Evolutionary conservation across 2,797 vertebrate genomes (phyloP).

Genomic region (Mormyrus proboscirostris): DNA sequence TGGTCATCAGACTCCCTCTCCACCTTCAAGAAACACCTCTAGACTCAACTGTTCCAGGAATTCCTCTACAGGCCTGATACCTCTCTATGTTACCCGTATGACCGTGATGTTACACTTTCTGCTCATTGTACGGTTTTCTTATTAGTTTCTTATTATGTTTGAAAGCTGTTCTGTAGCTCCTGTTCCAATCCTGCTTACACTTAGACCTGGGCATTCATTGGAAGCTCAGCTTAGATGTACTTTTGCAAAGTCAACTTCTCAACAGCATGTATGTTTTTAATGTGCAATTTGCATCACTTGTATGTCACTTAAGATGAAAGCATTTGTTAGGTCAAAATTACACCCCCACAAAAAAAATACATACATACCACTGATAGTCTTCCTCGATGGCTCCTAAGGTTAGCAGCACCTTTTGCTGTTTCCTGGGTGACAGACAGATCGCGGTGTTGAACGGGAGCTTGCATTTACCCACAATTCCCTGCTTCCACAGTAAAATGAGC

Average conservation of each 20-base stretch:
- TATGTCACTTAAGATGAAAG: not conserved
- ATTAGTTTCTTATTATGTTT: not conserved
- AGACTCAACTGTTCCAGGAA: not conserved
- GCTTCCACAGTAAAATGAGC: not conserved
- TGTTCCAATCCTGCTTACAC: not conserved
- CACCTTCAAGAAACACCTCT: not conserved
- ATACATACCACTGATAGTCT: not conserved
- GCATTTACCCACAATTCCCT: constrained; percentile 23
- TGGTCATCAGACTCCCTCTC: not conserved
- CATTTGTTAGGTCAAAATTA: not conserved
- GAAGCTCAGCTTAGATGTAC: not conserved
- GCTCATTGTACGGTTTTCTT: not conserved
- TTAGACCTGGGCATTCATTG: not conserved
- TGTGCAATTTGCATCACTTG: not conserved
- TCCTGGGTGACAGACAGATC: not conserved
- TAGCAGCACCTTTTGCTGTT: constrained; percentile 18
- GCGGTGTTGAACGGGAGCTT: constrained; percentile 22
- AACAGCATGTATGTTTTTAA: not conserved
- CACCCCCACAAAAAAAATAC: not conserved
- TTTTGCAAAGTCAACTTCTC: not conserved
- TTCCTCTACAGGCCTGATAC: not conserved
- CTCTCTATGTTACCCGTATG: not conserved
- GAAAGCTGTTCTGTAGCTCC: not conserved
- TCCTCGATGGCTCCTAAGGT: not conserved
- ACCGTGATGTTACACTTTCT: not conserved